These are phyloP conservation scores for Neocrepidodera transversa DNA, from an alignment of 2,888 invertebrate genomes.

Conservation along the genomic window DNA sequence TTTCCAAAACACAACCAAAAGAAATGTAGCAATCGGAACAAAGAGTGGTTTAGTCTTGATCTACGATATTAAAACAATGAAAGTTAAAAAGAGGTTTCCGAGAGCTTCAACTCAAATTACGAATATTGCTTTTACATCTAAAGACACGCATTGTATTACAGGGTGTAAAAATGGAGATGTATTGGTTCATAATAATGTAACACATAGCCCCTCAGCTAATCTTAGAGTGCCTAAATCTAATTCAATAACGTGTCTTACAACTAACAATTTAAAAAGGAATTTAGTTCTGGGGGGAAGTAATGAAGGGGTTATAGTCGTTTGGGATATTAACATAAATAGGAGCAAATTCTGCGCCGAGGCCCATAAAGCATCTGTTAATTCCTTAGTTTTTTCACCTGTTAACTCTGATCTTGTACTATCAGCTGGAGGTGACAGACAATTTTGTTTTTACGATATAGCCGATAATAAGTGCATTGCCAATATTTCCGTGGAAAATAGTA, in stretches of 20 bases:
- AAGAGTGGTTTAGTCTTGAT: conserved; percentile 53
- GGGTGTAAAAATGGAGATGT: conserved; percentile 55
- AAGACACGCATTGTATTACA: conserved; percentile 55
- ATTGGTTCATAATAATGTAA: conserved; percentile 52
- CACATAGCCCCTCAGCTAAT: conserved; percentile 48
- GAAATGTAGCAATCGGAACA: conserved; percentile 53
- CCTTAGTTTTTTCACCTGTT: conserved; percentile 65
- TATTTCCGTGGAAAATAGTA: conserved; percentile 51
- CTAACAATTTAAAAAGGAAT: conserved; percentile 53
- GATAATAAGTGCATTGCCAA: conserved; percentile 56
- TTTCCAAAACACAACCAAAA: conserved; percentile 56
- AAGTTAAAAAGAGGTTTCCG: conserved; percentile 52
- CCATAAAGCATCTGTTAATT: conserved; percentile 67
- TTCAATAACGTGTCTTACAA: conserved; percentile 51
- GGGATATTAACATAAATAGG: conserved; percentile 55
- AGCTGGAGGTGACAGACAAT: conserved; percentile 65
- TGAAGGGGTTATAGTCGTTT: conserved; percentile 56
- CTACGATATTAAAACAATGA: conserved; percentile 56
- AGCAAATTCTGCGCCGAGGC: conserved; percentile 52
- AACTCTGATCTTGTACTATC: conserved; percentile 66
- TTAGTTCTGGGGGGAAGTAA: conserved; percentile 54
- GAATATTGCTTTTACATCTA: conserved; percentile 52
- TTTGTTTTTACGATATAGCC: conserved; percentile 66
- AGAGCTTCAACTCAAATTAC: conserved; percentile 48
- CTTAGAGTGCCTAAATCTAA: conserved; percentile 54